A percentile compares a stretch with the other conserved stretches of the same genome.
Conservation (phyloP, 2,797 vertebrate genomes). For the Thalassophryne amazonica region DNA sequence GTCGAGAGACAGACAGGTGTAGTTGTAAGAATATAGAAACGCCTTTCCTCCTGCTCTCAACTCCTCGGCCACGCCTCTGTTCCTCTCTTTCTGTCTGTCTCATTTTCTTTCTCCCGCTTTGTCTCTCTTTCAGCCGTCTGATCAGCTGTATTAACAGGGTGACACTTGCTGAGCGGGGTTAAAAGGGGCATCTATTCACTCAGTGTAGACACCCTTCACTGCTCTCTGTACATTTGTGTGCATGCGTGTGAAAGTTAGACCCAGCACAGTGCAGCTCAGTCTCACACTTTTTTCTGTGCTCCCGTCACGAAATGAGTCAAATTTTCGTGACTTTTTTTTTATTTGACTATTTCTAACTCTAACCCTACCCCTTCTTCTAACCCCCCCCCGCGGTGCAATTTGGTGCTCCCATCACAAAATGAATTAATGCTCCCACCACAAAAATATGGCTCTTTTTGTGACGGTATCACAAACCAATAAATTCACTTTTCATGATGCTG, state of each 20-base stretch:
- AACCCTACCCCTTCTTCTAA: too few species aligned
- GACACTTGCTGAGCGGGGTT: slow-evolving; percentile 91
- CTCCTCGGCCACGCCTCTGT: slow-evolving; percentile 19
- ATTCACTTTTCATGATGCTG: too few species aligned
- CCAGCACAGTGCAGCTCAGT: too few species aligned
- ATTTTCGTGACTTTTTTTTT: too few species aligned
- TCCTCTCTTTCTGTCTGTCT: slow-evolving; percentile 7
- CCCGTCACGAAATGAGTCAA: too few species aligned
- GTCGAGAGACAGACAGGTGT: slow-evolving; percentile 42
- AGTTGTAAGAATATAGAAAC: slow-evolving; percentile 7
- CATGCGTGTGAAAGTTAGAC: slow-evolving; percentile 28
- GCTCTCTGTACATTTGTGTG: slow-evolving; percentile 25
- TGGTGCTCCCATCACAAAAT: too few species aligned
- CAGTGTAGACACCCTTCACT: slow-evolving; percentile 52
- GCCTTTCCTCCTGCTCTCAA: slow-evolving; percentile 3
- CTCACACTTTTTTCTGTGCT: too few species aligned
- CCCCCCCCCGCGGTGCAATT: too few species aligned
- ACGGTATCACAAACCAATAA: too few species aligned
- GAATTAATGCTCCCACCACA: too few species aligned
- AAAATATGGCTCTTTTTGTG: too few species aligned
- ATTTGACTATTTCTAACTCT: too few species aligned
- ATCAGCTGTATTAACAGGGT: slow-evolving; percentile 95
- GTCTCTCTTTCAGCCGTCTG: slow-evolving; percentile 80
- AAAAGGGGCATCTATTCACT: slow-evolving; percentile 77
- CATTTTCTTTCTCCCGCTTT: slow-evolving; percentile 6